Conservation (phyloP, 2,113 vertebrate species). For the Aegithalos caudatus region DNA sequence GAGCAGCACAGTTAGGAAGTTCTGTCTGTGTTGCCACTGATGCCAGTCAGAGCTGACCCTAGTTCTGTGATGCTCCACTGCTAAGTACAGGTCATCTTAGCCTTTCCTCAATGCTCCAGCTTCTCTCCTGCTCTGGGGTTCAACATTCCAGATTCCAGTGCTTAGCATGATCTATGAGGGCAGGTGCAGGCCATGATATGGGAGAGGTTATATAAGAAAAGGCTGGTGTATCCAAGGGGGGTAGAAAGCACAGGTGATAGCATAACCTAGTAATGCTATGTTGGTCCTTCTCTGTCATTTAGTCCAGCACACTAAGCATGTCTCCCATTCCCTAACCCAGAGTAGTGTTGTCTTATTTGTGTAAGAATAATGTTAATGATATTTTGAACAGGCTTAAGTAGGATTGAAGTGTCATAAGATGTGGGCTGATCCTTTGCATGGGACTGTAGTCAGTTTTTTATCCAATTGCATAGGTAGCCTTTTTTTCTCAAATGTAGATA, state of each 20-base stretch:
- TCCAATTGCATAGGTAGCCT: neutral
- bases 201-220: neutral
- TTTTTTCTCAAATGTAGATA: neutral
- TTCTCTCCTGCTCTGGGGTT: neutral
- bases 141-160: neutral
- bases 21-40: neutral
- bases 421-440: neutral
- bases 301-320: neutral
- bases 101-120: neutral
- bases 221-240: neutral
- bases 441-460: neutral
- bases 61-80: neutral
- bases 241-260: neutral
- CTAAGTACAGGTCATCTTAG: neutral
- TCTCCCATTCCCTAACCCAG: neutral
- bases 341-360: neutral
- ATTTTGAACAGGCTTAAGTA: neutral
- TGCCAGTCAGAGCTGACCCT: neutral
- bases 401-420: conserved; percentile 11
- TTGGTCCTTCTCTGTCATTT: neutral
- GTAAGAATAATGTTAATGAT: neutral
- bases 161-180: neutral
- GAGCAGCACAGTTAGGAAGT: neutral
- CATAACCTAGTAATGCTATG: neutral
- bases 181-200: neutral